Evolutionary conservation across 2,113 vertebrate genomes (phyloP), one percentile per base, ranked within the genome.

Genomic region (Oryzias curvinotus): DNA sequence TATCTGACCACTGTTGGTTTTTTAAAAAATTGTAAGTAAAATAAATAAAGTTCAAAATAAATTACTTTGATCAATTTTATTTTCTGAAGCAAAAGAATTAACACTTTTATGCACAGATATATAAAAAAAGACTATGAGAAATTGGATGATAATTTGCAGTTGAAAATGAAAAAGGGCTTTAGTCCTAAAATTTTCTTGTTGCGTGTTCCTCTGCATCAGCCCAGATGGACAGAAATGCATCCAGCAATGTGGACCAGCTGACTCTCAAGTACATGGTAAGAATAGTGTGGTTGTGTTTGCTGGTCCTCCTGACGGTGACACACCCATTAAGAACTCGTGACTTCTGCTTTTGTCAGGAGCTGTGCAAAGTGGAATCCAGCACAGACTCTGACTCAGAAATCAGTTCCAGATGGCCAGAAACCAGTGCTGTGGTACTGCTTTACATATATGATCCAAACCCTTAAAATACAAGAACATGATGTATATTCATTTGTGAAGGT

Each of bases 321-420:
- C 36, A 36, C 36, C 36, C 36, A 36, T 56, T 5, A 68, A 23
- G 30, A 5, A 62, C 18, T 53, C 0, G n/a, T 81, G 21, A 56
- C 13, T 13, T 65, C 14, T 83, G 52, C 67, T 84, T 84, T 77
- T 77, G 16, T 68, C 68, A 91, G 91, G 86, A 92, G 79, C 92
- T 93, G 86, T 93, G 92, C 59, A 83, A 77, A 63, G 86, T 92
- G 62, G 92, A 93, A 55, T 95, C 93, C 15, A 96, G 95, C 65
- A 90, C 92, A 0, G 93, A 93, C 59, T 94, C 93, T 0, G 94
- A 95, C 73, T 88, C 92, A 0, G 94, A 95, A 75, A 84, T 82
- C 47, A 90, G 85, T 0, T 19, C 23, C 23, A 83, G 87, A 52
- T 85, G 85, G 81, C 90, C 92, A 0, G 94, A 96, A 77, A 88